phyloP scores from a whole-genome alignment of 2,888 invertebrate genomes.

The Dynastes hyllus region DNA sequence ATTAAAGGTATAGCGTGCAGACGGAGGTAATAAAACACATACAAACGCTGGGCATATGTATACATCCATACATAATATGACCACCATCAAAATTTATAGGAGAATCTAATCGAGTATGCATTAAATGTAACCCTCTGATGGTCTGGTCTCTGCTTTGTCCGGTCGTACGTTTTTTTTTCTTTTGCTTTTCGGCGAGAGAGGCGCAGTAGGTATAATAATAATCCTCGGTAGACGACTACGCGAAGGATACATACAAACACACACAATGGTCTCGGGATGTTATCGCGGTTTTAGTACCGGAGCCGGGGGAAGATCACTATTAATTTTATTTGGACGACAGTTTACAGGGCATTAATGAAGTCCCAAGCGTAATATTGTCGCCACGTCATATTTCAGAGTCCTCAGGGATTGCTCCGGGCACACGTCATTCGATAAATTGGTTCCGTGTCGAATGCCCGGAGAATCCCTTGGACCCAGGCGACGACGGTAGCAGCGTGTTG shows the following conservation, averaged over 20 bases:
- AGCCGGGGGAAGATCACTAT: slow-evolving; percentile 68
- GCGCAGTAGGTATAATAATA: slow-evolving; percentile 36
- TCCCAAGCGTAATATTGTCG: slow-evolving; percentile 72
- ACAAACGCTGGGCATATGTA: slow-evolving; percentile 14
- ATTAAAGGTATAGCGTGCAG: neutral
- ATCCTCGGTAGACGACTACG: slow-evolving; percentile 29
- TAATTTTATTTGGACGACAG: slow-evolving; percentile 72
- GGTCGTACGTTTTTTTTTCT: neutral
- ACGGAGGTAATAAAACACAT: slow-evolving; percentile 3
- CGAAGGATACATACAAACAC: slow-evolving; percentile 41
- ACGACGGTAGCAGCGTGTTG: too few relatives aligned
- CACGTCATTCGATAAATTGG: slow-evolving; percentile 50
- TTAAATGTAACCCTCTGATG: slow-evolving; percentile 51
- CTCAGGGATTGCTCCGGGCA: slow-evolving; percentile 60
- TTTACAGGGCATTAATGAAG: slow-evolving; percentile 73
- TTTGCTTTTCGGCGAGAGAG: slow-evolving; percentile 13
- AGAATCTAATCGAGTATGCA: slow-evolving; percentile 51
- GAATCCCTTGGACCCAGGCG: slow-evolving; percentile 26
- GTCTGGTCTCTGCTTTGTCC: slow-evolving; percentile 4
- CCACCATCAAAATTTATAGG: slow-evolving; percentile 30
- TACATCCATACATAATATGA: slow-evolving; percentile 18
- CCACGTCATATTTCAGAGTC: slow-evolving; percentile 70
- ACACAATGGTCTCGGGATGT: slow-evolving; percentile 51
- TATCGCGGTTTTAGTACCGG: slow-evolving; percentile 57
- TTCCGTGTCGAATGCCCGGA: slow-evolving; percentile 48